Evolutionary conservation across 2,797 vertebrate genomes (phyloP).

Genomic region (Taeniopygia guttata): DNA sequence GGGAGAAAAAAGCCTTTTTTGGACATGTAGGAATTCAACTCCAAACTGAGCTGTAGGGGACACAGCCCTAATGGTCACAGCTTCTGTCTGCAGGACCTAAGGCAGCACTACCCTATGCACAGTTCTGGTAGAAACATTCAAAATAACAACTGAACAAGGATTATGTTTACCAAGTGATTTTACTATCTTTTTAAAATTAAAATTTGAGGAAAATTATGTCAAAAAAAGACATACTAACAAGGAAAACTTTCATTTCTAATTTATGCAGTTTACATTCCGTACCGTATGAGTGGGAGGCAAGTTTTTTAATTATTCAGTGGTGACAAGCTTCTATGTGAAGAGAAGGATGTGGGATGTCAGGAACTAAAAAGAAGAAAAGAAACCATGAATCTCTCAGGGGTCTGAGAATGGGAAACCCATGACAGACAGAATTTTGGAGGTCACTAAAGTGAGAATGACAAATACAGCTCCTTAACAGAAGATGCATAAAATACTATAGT

Average conservation of each 20-base stretch:
- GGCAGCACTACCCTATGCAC: too few relatives aligned
- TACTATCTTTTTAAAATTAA: not conserved
- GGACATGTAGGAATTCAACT: rapidly evolving
- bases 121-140: not conserved
- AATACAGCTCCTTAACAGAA: not conserved
- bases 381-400: not conserved
- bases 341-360: not conserved
- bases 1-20: not conserved
- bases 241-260: not conserved
- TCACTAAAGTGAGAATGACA: not conserved
- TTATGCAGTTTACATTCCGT: not conserved
- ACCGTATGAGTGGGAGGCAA: not conserved
- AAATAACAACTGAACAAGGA: not conserved
- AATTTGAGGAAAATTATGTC: not conserved
- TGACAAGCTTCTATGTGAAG: not conserved
- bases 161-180: not conserved
- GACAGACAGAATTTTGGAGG: not conserved
- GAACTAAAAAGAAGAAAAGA: not conserved
- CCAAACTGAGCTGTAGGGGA: not conserved
- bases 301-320: not conserved
- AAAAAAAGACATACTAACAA: not conserved
- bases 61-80: not conserved
- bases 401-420: not conserved
- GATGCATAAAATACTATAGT: not conserved
- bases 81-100: not conserved